Base-by-base conservation (phyloP, 2,888 invertebrate genomes). In the Trachelus tabidus region DNA sequence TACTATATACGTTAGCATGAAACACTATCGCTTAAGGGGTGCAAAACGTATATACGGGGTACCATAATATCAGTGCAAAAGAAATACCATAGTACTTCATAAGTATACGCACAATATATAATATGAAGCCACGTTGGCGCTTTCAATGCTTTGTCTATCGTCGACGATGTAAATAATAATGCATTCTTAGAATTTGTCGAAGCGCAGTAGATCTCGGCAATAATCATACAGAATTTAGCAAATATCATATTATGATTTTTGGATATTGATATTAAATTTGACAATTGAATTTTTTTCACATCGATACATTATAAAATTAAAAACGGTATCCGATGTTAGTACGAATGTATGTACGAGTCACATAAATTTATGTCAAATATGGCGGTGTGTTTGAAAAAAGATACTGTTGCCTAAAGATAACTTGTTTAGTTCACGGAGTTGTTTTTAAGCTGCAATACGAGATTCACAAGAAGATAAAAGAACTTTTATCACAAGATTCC, bases 11-110 rank as follows among this genome's bases (percentile, higher is more conserved):
- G 56, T 23, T 56, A 56, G 9, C 0, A 56, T 56, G 56, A 56
- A 56, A 23, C 56, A 6, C 56, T 56, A 56, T 56, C 56, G 56
- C 23, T 56, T 56, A 56, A 56, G 56, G 56, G 23, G 56, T 23
- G 23, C 56, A 56, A 23, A 56, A 23, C 6, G 77, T 76, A 78
- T 31, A 75, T 76, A 71, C 69, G n/a, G 76, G 73, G 12, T 30
- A 76, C 68, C 37, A 76, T 76, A 74, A 34, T 75, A 75, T 79
- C 74, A 75, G 76, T 68, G 73, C 75, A 15, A 31, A 30, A n/a
- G 23, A 76, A 40, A 34, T 12, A 75, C 40, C 73, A 74, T 74
- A 40, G n/a, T n/a, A 68, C 69, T 73, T 69, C 73, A 33, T 75
- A 56, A 9, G 23, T 56, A 23, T 56, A 56, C 56, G 23, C 56